phyloP scores from a whole-genome alignment of 2,888 invertebrate species.

The Limulus polyphemus region DNA sequence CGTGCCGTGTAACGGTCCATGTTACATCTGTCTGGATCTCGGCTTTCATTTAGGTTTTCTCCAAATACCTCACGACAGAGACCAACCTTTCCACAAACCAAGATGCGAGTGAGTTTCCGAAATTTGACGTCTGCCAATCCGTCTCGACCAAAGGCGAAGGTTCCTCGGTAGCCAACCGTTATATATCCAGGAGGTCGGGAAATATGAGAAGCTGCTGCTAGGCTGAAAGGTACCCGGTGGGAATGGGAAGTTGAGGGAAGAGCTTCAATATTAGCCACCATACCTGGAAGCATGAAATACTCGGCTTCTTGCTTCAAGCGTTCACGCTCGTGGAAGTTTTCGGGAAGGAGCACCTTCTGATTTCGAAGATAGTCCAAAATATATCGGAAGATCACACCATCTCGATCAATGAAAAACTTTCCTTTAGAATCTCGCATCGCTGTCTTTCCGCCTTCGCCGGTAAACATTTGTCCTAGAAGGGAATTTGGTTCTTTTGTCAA shows the following conservation, averaged over 20 bases:
- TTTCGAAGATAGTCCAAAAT: slow-evolving; percentile 90
- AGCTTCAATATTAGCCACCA: slow-evolving; percentile 43
- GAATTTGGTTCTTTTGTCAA: slow-evolving; percentile 66
- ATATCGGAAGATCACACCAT: slow-evolving; percentile 93
- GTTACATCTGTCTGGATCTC: slow-evolving; percentile 90
- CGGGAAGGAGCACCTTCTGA: slow-evolving; percentile 69
- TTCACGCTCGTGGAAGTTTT: slow-evolving; percentile 65
- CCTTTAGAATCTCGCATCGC: slow-evolving; percentile 35
- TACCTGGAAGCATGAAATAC: slow-evolving; percentile 53
- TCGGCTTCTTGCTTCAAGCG: slow-evolving; percentile 44
- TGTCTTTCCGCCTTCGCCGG: slow-evolving; percentile 38
- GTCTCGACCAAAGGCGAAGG: slow-evolving; percentile 96
- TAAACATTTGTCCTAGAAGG: slow-evolving; percentile 61
- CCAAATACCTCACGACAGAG: slow-evolving; percentile 93
- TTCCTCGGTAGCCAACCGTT: slow-evolving; percentile 90
- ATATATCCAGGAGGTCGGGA: slow-evolving; percentile 56
- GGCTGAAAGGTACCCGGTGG: background rate
- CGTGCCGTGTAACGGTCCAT: slow-evolving; percentile 90
- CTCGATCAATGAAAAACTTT: slow-evolving; percentile 75
- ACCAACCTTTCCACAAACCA: slow-evolving; percentile 87
- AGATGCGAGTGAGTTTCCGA: slow-evolving; percentile 85
- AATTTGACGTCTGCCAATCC: slow-evolving; percentile 98
- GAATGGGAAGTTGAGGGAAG: too few species aligned
- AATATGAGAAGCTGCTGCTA: background rate
- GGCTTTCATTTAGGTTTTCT: slow-evolving; percentile 86